Evolutionary conservation across 2,797 vertebrate species (phyloP).

Genomic region (Lithobates sylvaticus): DNA sequence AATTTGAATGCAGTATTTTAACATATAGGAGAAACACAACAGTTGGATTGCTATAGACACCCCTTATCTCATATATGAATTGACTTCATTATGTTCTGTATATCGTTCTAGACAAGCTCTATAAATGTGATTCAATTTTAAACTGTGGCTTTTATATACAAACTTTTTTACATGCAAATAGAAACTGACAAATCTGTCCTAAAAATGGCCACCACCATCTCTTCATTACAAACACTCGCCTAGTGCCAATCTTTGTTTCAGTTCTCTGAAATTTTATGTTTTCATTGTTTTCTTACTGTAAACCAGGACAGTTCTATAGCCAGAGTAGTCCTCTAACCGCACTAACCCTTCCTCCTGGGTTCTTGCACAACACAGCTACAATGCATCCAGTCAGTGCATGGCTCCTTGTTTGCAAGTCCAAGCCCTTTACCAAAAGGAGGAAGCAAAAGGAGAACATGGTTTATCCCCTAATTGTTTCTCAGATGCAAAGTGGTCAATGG

Average conservation of each 20-base stretch:
- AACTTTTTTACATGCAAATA: too few species aligned
- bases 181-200: too few species aligned
- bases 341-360: slow-evolving; percentile 5
- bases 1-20: too few species aligned
- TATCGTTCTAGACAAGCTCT: too few species aligned
- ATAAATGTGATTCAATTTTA: too few species aligned
- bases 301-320: background rate
- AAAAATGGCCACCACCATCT: too few species aligned
- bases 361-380: slow-evolving; percentile 31
- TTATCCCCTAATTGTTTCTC: slow-evolving; percentile 49
- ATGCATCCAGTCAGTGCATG: slow-evolving; percentile 46
- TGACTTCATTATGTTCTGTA: too few species aligned
- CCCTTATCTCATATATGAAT: too few species aligned
- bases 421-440: slow-evolving; percentile 40
- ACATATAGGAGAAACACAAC: too few species aligned
- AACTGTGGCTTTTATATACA: too few species aligned
- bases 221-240: too few species aligned
- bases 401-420: slow-evolving; percentile 26
- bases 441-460: slow-evolving; percentile 57
- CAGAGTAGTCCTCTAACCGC: background rate
- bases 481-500: slow-evolving; percentile 25
- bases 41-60: too few species aligned
- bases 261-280: slow-evolving; percentile 20
- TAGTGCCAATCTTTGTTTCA: background rate
- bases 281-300: slow-evolving; percentile 27